Conservation (phyloP, 1,140 invertebrate species). For the Diprion similis region DNA sequence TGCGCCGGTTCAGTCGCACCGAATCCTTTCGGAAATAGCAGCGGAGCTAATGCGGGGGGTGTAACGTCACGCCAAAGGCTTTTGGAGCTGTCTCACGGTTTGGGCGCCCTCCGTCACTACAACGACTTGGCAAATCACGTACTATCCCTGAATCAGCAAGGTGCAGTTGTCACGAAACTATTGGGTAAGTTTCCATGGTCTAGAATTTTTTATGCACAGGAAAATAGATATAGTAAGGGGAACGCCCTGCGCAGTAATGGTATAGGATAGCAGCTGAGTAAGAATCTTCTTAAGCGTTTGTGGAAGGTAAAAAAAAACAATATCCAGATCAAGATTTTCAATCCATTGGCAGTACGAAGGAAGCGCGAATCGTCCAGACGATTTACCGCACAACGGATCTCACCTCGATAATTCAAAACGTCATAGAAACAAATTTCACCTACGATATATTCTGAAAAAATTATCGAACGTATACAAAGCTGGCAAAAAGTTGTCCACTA, state of each 20-base stretch:
- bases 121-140: conserved; percentile 74
- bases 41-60: conserved; percentile 32
- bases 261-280: not conserved
- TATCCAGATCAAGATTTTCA: not conserved
- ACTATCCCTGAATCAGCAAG: conserved; percentile 70
- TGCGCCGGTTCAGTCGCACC: conserved; percentile 47
- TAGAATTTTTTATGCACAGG: not conserved
- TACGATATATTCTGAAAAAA: too few relatives aligned
- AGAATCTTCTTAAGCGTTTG: not conserved
- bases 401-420: too few relatives aligned
- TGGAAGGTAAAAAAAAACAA: not conserved
- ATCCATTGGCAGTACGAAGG: too few relatives aligned
- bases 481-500: too few relatives aligned
- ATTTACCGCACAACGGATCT: too few relatives aligned
- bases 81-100: conserved; percentile 69
- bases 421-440: too few relatives aligned
- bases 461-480: too few relatives aligned
- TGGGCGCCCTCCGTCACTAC: conserved; percentile 71
- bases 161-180: conserved; percentile 75
- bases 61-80: conserved; percentile 59
- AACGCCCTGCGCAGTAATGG: not conserved
- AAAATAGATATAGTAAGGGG: not conserved
- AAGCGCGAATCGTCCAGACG: not conserved
- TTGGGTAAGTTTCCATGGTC: conserved; percentile 58
- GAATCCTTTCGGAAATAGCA: conserved; percentile 37